Base-by-base conservation (phyloP, 2,797 vertebrate genomes). In the Oreochromis mossambicus region DNA sequence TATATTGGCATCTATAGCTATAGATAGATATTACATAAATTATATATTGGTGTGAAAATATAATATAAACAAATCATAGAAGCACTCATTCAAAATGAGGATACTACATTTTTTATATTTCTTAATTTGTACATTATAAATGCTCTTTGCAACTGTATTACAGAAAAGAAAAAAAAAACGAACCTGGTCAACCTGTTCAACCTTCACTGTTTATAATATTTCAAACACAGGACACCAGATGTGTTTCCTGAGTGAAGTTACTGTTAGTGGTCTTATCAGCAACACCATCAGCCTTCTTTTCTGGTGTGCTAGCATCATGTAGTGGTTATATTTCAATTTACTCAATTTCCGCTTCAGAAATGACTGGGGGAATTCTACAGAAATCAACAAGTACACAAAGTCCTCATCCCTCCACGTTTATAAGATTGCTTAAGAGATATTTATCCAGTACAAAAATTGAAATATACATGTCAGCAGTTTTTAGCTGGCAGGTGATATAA, bases 291-390 rank as follows among this genome's bases (percentile, higher is more conserved):
- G 56, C 32, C 58, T 61, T 61, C 6, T 17, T 61, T 34, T 61
- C 32, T 12, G 9, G 58, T 36, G 32, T 0, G 32, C 58, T 61
- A 61, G 58, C 58, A 61, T n/a, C 6, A n/a, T 61, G 58, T 61
- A n/a, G 58, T 12, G 17, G 32, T 61, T 12, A 61, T 61, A 2
- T 5, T 63, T 36, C 10, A 36, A 36, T 63, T 63, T 63, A 63
- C 17, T 63, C 32, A 1, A 34, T 61, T 34, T 61, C 15, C 2
- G 0, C 56, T 61, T 61, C 56, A 58, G 56, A 58, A 58, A 58
- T 34, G 29, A 58, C 56, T 0, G 0, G 5, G 29, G 8, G 29
- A 58, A 58, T 32, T 58, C 26, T 58, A 34, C 8, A 34, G 56
- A 58, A 32, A 58, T 58, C 1, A 58, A 14, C 55, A 58, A 32